Percentiles rank a stretch among this genome's conserved stretches.
These are phyloP conservation scores for Eira barbara DNA, from an alignment of 2,113 vertebrate species.

Conservation along the genomic window DNA sequence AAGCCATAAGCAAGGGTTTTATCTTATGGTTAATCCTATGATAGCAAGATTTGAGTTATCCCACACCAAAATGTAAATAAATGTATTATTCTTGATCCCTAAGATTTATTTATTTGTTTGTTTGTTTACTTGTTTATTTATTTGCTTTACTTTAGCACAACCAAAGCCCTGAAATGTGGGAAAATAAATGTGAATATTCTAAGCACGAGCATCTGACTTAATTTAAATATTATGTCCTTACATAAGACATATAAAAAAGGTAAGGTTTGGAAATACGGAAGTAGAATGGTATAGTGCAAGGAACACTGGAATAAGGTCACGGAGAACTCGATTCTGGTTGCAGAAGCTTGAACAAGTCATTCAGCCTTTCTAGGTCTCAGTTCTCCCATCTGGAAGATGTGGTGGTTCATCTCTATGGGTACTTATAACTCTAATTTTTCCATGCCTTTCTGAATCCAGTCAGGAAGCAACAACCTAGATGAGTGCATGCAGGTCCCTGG, in stretches of 20 bases:
- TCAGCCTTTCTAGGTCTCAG: neutral
- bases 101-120: neutral
- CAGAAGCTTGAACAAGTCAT: neutral
- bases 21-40: neutral
- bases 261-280: neutral
- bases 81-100: neutral
- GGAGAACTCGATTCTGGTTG: neutral
- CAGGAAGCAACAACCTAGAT: accelerated
- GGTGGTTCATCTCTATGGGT: neutral
- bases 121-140: neutral
- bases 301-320: neutral
- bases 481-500: too few species aligned
- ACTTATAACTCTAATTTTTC: neutral
- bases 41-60: neutral
- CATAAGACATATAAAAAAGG: neutral
- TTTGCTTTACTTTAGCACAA: neutral
- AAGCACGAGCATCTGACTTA: neutral
- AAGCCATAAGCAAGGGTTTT: neutral
- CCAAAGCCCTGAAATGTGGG: neutral
- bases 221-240: neutral
- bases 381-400: neutral
- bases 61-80: neutral
- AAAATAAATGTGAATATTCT: constrained; percentile 17
- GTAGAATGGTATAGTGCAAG: neutral
- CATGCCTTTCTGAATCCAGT: neutral